These are phyloP conservation scores for Dasyurus viverrinus DNA, from an alignment of 2,113 vertebrate species.

Conservation along the genomic window DNA sequence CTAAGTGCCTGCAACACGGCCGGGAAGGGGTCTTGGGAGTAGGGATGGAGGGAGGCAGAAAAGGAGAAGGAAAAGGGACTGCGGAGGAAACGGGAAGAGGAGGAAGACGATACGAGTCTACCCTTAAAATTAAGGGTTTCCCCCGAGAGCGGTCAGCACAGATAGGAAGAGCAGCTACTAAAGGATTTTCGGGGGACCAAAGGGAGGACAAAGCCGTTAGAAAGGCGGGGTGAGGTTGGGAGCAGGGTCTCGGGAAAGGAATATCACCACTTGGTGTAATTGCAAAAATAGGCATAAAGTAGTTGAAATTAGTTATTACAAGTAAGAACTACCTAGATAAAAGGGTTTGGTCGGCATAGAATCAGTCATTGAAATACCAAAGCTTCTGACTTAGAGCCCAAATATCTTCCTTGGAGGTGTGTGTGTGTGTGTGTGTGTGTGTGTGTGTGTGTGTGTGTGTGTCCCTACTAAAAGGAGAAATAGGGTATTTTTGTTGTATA, in stretches of 20 bases:
- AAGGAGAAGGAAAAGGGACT: not conserved
- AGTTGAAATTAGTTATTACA: conserved; percentile 47
- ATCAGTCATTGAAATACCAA: not conserved
- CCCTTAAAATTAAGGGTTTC: not conserved
- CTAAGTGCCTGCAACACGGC: not conserved
- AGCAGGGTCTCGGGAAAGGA: not conserved
- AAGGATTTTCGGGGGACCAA: not conserved
- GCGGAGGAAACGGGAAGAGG: not conserved
- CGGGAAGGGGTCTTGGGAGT: not conserved
- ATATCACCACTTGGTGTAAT: not conserved
- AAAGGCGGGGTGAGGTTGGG: not conserved
- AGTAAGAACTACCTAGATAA: not conserved
- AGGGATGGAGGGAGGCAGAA: not conserved
- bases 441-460: too few species aligned
- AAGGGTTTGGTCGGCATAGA: not conserved
- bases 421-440: too few species aligned
- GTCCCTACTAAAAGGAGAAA: not conserved
- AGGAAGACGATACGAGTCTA: not conserved
- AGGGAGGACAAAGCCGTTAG: not conserved
- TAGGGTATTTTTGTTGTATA: not conserved
- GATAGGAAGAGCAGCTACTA: not conserved
- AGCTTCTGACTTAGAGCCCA: not conserved
- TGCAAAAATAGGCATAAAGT: not conserved
- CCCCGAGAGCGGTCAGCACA: not conserved
- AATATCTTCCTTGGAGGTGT: not conserved